Evolutionary conservation across 2,888 invertebrate species (phyloP).

Genomic region (Chrysolina americana): DNA sequence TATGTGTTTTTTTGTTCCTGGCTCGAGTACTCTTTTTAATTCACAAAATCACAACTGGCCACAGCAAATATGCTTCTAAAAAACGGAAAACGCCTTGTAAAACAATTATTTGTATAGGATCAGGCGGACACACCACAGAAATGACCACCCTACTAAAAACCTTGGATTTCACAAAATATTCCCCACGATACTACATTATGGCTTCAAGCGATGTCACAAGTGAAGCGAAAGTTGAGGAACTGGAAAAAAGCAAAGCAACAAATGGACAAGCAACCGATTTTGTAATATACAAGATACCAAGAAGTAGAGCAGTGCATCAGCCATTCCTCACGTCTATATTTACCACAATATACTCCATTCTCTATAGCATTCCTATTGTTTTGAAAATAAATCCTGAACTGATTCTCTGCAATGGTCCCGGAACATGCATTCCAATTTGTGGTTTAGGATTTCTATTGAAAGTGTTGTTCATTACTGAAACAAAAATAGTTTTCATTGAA

Average conservation of each 20-base stretch:
- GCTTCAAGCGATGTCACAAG: constrained; percentile 87
- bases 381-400: constrained; percentile 82
- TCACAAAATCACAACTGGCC: constrained; percentile 66
- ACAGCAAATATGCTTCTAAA: constrained; percentile 56
- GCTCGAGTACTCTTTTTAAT: constrained; percentile 64
- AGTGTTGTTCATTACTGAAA: constrained; percentile 76
- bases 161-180: constrained; percentile 77
- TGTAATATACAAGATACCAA: constrained; percentile 77
- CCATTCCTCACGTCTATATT: constrained; percentile 84
- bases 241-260: constrained; percentile 66
- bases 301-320: constrained; percentile 91
- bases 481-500: constrained; percentile 91
- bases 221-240: constrained; percentile 75
- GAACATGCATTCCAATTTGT: constrained; percentile 95
- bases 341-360: constrained; percentile 83
- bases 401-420: constrained; percentile 95
- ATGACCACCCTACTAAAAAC: constrained; percentile 82
- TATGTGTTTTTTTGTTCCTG: constrained; percentile 59
- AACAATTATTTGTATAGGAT: constrained; percentile 80
- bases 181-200: constrained; percentile 83
- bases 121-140: constrained; percentile 97
- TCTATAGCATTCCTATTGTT: constrained; percentile 80
- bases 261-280: constrained; percentile 64
- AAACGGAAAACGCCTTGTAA: constrained; percentile 61
- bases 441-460: constrained; percentile 82